Base-by-base conservation (phyloP, 1,140 invertebrate species). In the Drosophila sechellia region DNA sequence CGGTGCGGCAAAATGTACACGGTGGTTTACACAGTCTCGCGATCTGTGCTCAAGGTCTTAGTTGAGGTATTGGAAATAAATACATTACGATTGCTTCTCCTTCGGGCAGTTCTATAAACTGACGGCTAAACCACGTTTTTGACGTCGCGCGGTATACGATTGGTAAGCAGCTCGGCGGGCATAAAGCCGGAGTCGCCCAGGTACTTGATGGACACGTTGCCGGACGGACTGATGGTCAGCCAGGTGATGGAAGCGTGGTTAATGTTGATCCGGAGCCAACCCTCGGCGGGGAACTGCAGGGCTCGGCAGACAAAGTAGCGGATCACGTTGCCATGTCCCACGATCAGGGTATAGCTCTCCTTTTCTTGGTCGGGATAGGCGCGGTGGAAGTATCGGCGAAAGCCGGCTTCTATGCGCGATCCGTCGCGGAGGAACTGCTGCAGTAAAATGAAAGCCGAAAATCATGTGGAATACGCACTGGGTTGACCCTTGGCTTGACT, bases 281-380 rank as follows among this genome's bases (percentile, higher is more conserved):
- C 98, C 93, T 99, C 98, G 0, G 98, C 95, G 12, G 98, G 98
- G 86, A 99, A 97, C 93, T 99, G 99, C n/a, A 99, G 93, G 0
- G 98, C 98, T 93, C 98, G 98, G 94, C 98, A 99, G 15, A 99
- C 95, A 93, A 99, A 99, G 93, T 99, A 99, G 63, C 99, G 93
- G 79, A 99, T 99, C 11, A 99, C 98, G 93, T 99, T 99, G 12
- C 97, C 98, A 93, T 99, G 99, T 76, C 98, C 99, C 5, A 99
- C 98, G 46, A 99, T 93, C 31, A 99, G 91, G 49, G 99, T 99
- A 92, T 97, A 98, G 5, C 95, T 95, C 91, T 99, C 98, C 61
- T 96, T 93, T 49, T 95, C 94, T 93, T 99, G 98, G 4, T 94
- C 93, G 2, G 95, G 94, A 52, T 95, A 93, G 17, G 99, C 98